Evolutionary conservation across 2,113 vertebrate genomes (phyloP).

Genomic region (Hippotragus niger): DNA sequence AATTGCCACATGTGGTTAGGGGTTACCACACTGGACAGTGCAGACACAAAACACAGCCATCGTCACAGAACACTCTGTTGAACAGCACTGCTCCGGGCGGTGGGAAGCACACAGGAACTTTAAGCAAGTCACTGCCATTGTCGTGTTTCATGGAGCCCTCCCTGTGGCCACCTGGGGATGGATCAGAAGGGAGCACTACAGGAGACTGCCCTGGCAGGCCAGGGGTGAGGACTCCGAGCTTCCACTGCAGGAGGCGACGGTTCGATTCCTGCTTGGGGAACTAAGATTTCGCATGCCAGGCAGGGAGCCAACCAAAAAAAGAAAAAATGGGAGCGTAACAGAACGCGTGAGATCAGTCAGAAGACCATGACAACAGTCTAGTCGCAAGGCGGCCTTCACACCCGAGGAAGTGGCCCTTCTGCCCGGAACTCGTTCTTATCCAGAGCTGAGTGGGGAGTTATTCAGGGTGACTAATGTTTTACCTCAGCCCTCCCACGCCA

Average conservation of each 20-base stretch:
- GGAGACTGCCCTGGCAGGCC: background rate
- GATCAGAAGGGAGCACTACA: background rate
- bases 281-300: background rate
- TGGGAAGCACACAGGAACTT: too few species aligned
- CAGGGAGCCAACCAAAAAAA: background rate
- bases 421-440: background rate
- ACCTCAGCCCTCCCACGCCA: background rate
- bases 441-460: background rate
- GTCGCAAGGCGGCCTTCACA: background rate
- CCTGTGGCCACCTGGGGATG: background rate
- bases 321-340: background rate
- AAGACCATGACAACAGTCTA: background rate
- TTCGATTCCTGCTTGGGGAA: background rate
- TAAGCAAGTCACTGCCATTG: too few species aligned
- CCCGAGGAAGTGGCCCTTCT: background rate
- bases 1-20: too few species aligned
- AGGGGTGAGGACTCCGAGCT: background rate
- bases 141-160: background rate
- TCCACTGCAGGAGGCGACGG: background rate
- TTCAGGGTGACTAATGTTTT: background rate
- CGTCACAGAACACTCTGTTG: background rate
- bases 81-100: background rate
- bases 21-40: background rate
- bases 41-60: fast-evolving
- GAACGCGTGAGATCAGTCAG: background rate